Evolutionary conservation across 2,113 vertebrate genomes (phyloP).

Genomic region (Oriolus oriolus): DNA sequence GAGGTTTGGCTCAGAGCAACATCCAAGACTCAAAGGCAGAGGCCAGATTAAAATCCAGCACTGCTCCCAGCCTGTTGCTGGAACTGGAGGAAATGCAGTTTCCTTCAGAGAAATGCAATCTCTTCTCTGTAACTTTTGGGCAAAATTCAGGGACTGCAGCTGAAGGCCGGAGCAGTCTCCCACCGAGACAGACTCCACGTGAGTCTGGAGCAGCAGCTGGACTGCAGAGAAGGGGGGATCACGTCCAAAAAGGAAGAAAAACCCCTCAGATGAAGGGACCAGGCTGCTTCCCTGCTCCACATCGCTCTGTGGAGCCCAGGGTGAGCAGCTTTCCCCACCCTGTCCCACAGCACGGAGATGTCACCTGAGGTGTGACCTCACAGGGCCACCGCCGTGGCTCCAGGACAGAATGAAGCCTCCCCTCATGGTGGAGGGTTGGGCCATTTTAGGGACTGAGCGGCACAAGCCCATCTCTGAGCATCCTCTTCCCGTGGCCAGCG

Average conservation of each 20-base stretch:
- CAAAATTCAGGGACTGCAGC: background rate
- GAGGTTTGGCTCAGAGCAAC: constrained; percentile 32
- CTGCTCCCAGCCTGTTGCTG: background rate
- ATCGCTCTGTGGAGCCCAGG: background rate
- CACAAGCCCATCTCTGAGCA: background rate
- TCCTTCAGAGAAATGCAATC: constrained; percentile 30
- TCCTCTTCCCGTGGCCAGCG: background rate
- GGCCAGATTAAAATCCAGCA: background rate
- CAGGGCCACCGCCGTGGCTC: background rate
- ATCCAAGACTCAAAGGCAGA: background rate
- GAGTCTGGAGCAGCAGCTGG: background rate
- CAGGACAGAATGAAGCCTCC: background rate
- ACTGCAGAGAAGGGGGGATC: background rate
- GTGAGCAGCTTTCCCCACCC: background rate
- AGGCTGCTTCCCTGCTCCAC: background rate
- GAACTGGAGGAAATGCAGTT: constrained; percentile 21
- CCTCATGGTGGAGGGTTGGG: background rate
- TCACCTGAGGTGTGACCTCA: background rate
- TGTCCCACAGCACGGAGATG: background rate
- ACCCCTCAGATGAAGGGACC: background rate
- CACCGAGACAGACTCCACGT: rapidly evolving
- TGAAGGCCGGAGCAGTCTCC: background rate
- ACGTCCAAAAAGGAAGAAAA: background rate
- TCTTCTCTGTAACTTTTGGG: background rate
- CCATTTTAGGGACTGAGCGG: background rate